Evolutionary conservation across 2,888 invertebrate species (phyloP), one percentile per base, ranked within the genome.

Genomic region (Argyresthia goedartella): DNA sequence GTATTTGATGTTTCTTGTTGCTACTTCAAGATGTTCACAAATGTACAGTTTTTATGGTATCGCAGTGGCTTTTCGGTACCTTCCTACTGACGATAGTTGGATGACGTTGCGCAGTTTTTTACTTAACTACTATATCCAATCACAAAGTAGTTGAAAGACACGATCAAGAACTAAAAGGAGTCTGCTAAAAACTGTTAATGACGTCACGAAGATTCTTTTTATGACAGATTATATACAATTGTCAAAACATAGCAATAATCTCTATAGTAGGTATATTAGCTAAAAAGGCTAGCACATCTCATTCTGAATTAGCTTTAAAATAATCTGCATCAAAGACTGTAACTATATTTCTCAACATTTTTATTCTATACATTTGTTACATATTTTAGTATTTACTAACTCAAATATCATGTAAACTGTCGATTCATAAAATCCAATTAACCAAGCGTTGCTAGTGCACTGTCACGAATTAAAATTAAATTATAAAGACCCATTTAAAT

Each of bases 1-100:
- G 33, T 43, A 53, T 66, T 69, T 69, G 66, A 64, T 68, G 65
- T 68, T 71, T 73, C 71, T 74, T 76, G 78, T 76, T 78, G 70
- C 67, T 60, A 64, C 71, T 39, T 39, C n/a, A 6, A 39, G 3
- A 39, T 36, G 8, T 8, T n/a, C n/a, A 39, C 39, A 11, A 39
- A 39, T 11, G n/a, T 39, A 39, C 10, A 39, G 39, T 39, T 39
- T 39, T 39, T 11, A 25, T 4, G 25, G 25, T 25, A 25, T 25
- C 25, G 25, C 25, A 25, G 25, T 25, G 25, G 25, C 25, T 25
- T 39, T 11, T 11, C 8, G 4, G 39, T 39, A n/a, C 39, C 39
- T 1, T 36, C 36, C 36, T 9, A n/a, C 39, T 4, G 3, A 39
- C 4, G n/a, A 39, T 9, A 6, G 9, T 39, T 39, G n/a, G 39